Percentiles rank a stretch among this genome's conserved stretches.
Evolutionary conservation across 1,140 invertebrate species (phyloP).

Genomic region (Ditylenchus dipsaci): DNA sequence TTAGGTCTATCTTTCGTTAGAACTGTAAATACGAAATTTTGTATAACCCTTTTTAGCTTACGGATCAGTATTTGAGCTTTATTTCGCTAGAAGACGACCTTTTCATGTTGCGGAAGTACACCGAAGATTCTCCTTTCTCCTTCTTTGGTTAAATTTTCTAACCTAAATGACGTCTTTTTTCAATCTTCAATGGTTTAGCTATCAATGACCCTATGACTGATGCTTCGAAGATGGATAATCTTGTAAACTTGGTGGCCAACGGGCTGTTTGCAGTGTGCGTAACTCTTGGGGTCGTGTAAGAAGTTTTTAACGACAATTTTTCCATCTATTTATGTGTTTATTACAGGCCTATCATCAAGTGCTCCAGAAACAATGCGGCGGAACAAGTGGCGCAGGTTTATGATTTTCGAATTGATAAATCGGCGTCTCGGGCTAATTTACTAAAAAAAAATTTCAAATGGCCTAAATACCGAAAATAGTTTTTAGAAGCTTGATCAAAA

Average conservation of each 20-base stretch:
- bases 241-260: constrained; percentile 91
- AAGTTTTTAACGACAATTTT: too few species aligned
- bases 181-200: constrained; percentile 62
- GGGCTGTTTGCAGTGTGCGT: constrained; percentile 95
- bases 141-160: constrained; percentile 40
- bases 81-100: constrained; percentile 96
- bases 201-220: constrained; percentile 89
- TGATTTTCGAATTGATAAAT: not conserved
- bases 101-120: constrained; percentile 70
- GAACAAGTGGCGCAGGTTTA: constrained; percentile 83
- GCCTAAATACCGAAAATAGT: too few species aligned
- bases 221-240: constrained; percentile 87
- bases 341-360: constrained; percentile 78
- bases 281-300: constrained; percentile 75
- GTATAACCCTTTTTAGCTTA: constrained; percentile 65
- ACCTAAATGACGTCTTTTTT: not conserved
- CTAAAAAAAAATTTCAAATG: too few species aligned
- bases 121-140: constrained; percentile 32
- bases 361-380: constrained; percentile 89
- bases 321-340: too few species aligned
- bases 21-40: not conserved
- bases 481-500: constrained; percentile 85
- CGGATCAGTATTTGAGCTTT: constrained; percentile 96
- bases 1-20: constrained; percentile 49
- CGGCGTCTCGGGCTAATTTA: too few species aligned